phyloP scores from a whole-genome alignment of 2,113 vertebrate species.

The Eulemur macaco region DNA sequence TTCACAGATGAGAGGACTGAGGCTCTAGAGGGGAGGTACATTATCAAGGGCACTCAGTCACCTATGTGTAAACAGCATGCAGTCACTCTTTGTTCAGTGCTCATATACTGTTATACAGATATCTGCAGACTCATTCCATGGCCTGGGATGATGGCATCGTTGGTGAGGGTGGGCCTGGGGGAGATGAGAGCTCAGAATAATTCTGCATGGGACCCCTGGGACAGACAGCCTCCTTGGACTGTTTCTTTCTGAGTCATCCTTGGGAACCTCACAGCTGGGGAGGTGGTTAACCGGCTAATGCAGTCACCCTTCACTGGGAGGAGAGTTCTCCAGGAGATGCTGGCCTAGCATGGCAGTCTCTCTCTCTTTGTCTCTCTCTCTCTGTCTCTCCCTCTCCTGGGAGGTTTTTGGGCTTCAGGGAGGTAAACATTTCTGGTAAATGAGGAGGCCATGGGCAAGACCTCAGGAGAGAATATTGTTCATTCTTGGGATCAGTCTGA shows the following conservation, averaged over 20 bases:
- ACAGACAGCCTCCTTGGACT: background rate
- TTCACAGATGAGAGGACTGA: background rate
- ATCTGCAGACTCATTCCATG: too few species aligned
- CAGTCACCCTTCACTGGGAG: background rate
- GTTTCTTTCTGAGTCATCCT: background rate
- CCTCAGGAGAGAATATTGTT: background rate
- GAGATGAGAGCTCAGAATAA: background rate
- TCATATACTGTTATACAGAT: background rate
- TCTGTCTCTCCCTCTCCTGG: background rate
- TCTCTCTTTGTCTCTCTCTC: too few species aligned
- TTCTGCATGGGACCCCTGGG: background rate
- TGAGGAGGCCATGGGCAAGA: background rate
- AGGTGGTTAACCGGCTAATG: background rate
- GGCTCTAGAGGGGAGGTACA: too few species aligned
- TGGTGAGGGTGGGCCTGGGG: fast-evolving
- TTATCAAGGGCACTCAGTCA: background rate
- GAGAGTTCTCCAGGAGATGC: background rate
- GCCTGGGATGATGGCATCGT: background rate
- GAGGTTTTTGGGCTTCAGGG: background rate
- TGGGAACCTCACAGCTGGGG: background rate
- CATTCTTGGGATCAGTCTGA: background rate
- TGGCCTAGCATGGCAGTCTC: background rate
- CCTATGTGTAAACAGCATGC: background rate
- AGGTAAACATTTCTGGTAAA: background rate
- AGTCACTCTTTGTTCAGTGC: background rate